Base-by-base conservation (phyloP, 1,140 invertebrate species). In the Papilio polyxenes region DNA sequence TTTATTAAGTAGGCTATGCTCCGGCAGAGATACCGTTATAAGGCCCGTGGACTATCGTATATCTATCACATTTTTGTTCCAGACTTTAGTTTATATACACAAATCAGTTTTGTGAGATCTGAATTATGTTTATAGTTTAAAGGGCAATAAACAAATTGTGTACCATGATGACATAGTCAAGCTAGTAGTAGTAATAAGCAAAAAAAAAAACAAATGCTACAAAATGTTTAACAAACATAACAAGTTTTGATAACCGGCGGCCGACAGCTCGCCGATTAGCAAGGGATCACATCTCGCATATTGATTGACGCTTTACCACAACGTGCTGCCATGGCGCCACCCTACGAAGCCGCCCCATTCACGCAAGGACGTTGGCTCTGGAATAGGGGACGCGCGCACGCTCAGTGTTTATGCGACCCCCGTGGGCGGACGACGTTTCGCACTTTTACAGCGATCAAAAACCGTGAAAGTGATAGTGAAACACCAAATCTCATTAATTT, bases 351-450 rank as follows among this genome's bases (percentile, higher is more conserved):
- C 91, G 88, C 92, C 93, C 91, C 92, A 90, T 92, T 88, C 88
- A 91, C 89, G 85, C 91, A 92, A 93, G 90, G 91, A 91, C 91
- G 88, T 83, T 88, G 92, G 92, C 88, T 84, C 89, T 90, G 93
- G 93, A 93, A 91, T 87, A 92, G 92, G 93, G 91, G 62, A 92
- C 93, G 92, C 92, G 90, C 90, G 93, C 93, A 91, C 86, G 91
- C 87, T 91, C 92, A 94, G 90, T 93, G 82, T 89, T 88, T 89
- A 90, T 84, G 89, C 86, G 83, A 82, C 83, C 85, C 85, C 83
- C 85, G 89, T 56, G 81, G 80, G 65, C 83, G 82, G 84, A 89
- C 89, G 88, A 92, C 92, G 93, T 88, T 85, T 85, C 79, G 82
- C 81, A 77, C n/a, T 74, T 56, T 79, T 82, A 76, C 65, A 75